Evolutionary conservation across 2,797 vertebrate genomes (phyloP).

Genomic region (Siniperca obscura): DNA sequence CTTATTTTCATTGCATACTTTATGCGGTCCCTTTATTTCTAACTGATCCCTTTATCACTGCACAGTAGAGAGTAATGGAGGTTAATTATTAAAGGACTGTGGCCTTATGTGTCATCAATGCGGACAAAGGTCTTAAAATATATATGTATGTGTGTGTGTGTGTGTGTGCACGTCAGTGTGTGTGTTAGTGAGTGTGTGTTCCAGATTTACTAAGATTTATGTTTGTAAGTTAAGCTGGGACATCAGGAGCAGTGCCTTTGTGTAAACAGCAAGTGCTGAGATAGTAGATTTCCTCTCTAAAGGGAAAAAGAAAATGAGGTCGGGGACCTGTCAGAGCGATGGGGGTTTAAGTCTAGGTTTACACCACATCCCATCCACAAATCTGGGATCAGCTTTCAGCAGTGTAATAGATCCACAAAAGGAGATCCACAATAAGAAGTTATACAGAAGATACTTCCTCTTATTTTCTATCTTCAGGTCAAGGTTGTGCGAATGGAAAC

Average conservation of each 20-base stretch:
- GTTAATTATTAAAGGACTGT: constrained; percentile 87
- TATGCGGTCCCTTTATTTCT: neutral
- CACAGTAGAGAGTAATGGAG: constrained; percentile 45
- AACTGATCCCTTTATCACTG: constrained; percentile 26
- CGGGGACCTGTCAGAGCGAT: constrained; percentile 40
- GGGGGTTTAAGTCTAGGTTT: constrained; percentile 49
- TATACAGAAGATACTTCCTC: neutral
- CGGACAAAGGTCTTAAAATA: constrained; percentile 77
- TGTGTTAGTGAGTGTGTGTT: constrained; percentile 3
- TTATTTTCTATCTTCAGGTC: neutral
- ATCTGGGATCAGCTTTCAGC: constrained; percentile 57
- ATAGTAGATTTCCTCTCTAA: constrained; percentile 49
- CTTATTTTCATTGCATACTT: constrained; percentile 2
- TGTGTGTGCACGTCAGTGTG: neutral
- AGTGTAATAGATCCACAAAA: constrained; percentile 27
- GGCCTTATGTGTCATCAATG: constrained; percentile 65
- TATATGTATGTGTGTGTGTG: constrained; percentile 7
- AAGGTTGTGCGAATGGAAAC: neutral
- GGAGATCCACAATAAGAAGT: constrained; percentile 5
- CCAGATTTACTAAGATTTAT: constrained; percentile 4
- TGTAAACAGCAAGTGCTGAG: constrained; percentile 50
- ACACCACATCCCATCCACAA: constrained; percentile 40
- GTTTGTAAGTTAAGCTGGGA: constrained; percentile 23
- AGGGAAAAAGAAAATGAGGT: constrained; percentile 58
- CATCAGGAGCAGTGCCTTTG: constrained; percentile 3